Base-by-base conservation (phyloP, 2,888 invertebrate species). In the Psylliodes chrysocephalus region DNA sequence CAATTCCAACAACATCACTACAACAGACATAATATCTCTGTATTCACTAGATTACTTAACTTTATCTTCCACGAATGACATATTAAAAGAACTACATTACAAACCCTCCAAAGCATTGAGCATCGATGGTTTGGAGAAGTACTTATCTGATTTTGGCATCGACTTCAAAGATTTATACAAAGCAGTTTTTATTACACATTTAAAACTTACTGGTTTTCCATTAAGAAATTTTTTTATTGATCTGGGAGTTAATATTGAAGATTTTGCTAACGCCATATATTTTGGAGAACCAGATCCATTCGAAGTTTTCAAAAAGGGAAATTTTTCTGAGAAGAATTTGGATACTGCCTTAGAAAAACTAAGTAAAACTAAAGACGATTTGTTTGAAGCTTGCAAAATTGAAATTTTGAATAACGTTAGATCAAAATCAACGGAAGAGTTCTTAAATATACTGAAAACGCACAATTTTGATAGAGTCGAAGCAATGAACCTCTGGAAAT, bases 181-280 rank as follows among this genome's bases (percentile, higher is more conserved):
- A 7, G 8, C 25, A n/a, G 15, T 64, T 25, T 60, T 64, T 15
- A 17, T 49, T 0, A 44, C 2, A 8, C 60, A 35, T 8, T 25
- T 64, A 22, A 47, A 56, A 1, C 15, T 60, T n/a, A 49, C 56
- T 1, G 65, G 65, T 2, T 6, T 62, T 12, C 46, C 57, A 4
- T 40, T 65, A 19, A 57, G 57, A 15, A 53, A 61, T 12, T 65
- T 65, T 28, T 44, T 65, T 2, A 30, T 22, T 15, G 47, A 51
- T 6, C 28, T 65, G 5, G 30, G 42, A 5, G 54, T 65, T 33
- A 47, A 61, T 18, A 33, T 35, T 7, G 25, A 14, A 14, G 53
- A 56, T n/a, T 65, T 65, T 22, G 44, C 61, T 5, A 47, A 56
- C 15, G 65, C 61, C 8, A 62, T 65, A 53, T 47, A 56, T 1